These are phyloP conservation scores for Ischnus inquisitorius DNA, from an alignment of 2,888 invertebrate genomes.

Conservation along the genomic window DNA sequence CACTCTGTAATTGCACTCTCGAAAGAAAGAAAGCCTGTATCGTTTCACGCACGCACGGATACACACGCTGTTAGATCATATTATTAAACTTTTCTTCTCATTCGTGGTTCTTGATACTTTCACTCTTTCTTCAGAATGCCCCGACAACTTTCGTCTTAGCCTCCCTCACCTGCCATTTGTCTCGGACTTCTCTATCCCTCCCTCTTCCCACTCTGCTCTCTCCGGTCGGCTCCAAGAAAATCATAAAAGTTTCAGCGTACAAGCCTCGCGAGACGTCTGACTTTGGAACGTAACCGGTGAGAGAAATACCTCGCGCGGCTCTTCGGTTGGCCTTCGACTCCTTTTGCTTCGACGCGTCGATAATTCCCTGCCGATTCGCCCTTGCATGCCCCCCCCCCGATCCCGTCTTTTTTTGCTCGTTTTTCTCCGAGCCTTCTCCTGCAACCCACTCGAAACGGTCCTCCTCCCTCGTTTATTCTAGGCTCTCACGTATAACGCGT, in stretches of 20 bases:
- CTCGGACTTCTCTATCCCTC: background rate
- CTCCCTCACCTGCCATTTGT: slow-evolving; percentile 22
- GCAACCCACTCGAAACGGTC: background rate
- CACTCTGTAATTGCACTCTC: background rate
- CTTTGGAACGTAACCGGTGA: slow-evolving; percentile 23
- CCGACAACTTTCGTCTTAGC: background rate
- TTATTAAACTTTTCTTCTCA: slow-evolving; percentile 11
- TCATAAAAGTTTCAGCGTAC: slow-evolving; percentile 79
- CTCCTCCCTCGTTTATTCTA: background rate
- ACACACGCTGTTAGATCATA: background rate
- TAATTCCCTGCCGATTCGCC: slow-evolving; percentile 29
- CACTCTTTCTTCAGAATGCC: background rate
- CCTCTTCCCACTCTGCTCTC: background rate
- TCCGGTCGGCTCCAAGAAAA: slow-evolving; percentile 74
- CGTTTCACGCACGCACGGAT: background rate
- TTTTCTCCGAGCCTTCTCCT: background rate
- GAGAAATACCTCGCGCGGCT: background rate
- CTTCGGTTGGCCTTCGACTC: background rate
- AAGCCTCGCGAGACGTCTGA: slow-evolving; percentile 60
- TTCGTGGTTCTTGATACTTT: background rate
- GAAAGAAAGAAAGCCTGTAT: background rate
- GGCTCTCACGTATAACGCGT: background rate
- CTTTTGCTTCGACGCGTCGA: slow-evolving; percentile 27
- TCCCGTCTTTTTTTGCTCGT: slow-evolving; percentile 18
- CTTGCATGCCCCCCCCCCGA: background rate